phyloP scores from a whole-genome alignment of 2,888 invertebrate species.

The Eupithecia subumbrata region DNA sequence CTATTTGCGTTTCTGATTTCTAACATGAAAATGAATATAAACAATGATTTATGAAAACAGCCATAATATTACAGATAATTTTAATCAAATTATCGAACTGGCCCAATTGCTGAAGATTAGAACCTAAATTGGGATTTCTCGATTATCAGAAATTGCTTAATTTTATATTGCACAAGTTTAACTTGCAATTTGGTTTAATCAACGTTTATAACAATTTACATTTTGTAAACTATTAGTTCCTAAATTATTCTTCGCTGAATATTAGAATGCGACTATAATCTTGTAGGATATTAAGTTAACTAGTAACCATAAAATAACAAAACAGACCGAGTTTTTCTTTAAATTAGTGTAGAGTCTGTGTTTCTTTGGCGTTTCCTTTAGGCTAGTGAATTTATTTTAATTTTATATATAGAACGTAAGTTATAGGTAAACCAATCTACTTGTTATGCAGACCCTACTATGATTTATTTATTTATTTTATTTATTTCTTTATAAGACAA shows the following conservation, averaged over 20 bases:
- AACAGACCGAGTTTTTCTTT: no score
- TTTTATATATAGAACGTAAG: no score
- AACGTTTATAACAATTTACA: background rate
- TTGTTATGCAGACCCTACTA: no score
- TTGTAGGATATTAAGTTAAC: background rate
- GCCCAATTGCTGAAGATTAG: conserved; percentile 40
- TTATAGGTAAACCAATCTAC: no score
- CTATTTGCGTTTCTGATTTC: background rate
- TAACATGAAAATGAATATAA: background rate
- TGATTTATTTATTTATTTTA: no score
- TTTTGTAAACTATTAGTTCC: background rate
- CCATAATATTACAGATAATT: conserved; percentile 9
- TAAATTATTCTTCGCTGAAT: background rate
- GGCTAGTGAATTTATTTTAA: no score
- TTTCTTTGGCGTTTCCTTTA: no score
- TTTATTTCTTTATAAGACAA: no score
- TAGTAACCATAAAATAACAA: no score
- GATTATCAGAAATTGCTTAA: conserved; percentile 38
- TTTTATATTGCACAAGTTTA: conserved; percentile 3
- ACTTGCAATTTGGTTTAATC: conserved; percentile 11
- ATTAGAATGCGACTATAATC: background rate
- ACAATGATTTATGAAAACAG: conserved; percentile 1
- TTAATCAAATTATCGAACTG: conserved; percentile 37
- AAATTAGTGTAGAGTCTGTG: no score
- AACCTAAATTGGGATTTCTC: conserved; percentile 34